Base-by-base conservation (phyloP, 2,113 vertebrate species). In the Mobula hypostoma region DNA sequence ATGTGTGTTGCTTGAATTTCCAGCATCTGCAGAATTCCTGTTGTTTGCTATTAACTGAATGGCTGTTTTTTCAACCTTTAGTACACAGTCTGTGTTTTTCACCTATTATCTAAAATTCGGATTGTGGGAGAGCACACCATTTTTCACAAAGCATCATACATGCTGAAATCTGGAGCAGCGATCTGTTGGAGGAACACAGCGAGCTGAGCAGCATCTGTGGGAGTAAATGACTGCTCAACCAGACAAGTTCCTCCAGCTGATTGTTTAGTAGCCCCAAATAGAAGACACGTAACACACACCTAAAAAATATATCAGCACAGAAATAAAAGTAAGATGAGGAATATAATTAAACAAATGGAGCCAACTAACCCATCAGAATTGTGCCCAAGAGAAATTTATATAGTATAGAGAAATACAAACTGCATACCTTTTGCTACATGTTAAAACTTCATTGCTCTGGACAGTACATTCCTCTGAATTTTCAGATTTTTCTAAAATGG, bases 361-460 rank as follows among this genome's bases (percentile, higher is more conserved):
- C 61, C 61, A 66, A 32, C n/a, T 66, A 61, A 15, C n/a, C 14
- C 29, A 19, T 85, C 8, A 85, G 8, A 24, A 58, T 7, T 29
- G 2, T 61, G 6, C 24, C 17, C 7, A 68, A 91, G 63, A 7
- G 12, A 91, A 70, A 70, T 32, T 91, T 36, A 32, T 21, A 11
- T 24, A 66, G 36, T 66, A 36, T 36, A 17, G 21, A 61, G 24
- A 36, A 68, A 70, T 91, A 91, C 21, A 61, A 66, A 90, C 29
- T 15, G 15, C 94, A 32, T 80, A 72, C 94, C 94, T 95, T 94
- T 96, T 97, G 95, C 95, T 97, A 94, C 97, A 97, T 94, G 95
- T 97, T 87, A 98, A 95, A 94, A 98, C 95, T 94, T 96, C 96
- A 94, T 98, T 98, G 95, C 98, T 98, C 36, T 97, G 96, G 77